phyloP scores from a whole-genome alignment of 2,888 invertebrate species.

The Dryococelus australis region DNA sequence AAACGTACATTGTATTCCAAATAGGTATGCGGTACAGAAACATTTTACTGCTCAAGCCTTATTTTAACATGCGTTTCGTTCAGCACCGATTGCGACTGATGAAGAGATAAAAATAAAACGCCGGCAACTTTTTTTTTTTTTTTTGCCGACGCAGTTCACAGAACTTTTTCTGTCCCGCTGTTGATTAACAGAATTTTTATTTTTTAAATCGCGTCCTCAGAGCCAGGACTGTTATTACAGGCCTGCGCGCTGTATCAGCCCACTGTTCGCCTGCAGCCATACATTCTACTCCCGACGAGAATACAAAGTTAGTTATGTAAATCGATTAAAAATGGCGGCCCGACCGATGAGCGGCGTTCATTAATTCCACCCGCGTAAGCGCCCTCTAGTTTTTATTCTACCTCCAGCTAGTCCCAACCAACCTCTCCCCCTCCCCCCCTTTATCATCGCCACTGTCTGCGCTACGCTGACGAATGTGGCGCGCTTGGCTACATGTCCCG shows the following conservation, averaged over 20 bases:
- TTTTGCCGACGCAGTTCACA: not conserved
- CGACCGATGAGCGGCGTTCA: not conserved
- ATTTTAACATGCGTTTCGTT: not conserved
- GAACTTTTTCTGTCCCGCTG: not conserved
- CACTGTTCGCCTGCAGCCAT: not conserved
- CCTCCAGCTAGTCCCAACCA: not conserved
- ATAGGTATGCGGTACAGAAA: too few species aligned
- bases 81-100: not conserved
- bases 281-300: not conserved
- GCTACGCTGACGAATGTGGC: not conserved
- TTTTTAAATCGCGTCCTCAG: not conserved
- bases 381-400: not conserved
- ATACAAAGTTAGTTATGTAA: slow-evolving; percentile 6
- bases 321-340: slow-evolving; percentile 6
- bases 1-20: too few species aligned
- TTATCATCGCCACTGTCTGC: not conserved
- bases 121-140: not conserved
- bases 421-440: not conserved
- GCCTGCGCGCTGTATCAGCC: not conserved
- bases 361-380: slow-evolving; percentile 1
- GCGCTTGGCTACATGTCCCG: not conserved
- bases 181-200: slow-evolving; percentile 9
- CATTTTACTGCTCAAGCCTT: not conserved
- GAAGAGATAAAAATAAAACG: not conserved
- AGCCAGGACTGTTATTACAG: not conserved